Base-by-base conservation (phyloP, 2,888 invertebrate species). In the Hydraecia micacea region DNA sequence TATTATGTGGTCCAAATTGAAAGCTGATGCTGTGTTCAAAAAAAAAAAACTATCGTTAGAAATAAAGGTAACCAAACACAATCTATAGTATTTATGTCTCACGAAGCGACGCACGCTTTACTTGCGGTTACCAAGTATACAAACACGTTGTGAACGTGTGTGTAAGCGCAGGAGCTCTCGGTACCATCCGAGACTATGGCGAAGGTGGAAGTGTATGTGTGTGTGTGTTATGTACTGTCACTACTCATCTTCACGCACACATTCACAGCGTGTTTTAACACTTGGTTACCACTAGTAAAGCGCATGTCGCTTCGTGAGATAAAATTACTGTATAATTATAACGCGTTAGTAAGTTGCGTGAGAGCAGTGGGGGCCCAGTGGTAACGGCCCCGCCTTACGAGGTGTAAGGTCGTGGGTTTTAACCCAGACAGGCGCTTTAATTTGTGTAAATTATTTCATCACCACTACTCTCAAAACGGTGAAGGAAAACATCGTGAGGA, bases 1-100 rank as follows among this genome's bases (percentile, higher is more conserved):
- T 86, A 66, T 52, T 58, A 28, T 67, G 71, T 65, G 83, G 86
- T 68, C 52, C 83, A 83, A 83, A 63, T 28, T 65, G 66, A 9
- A 52, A n/a, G 67, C 52, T 72, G 42, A 55, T 39, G 71, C 21
- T 36, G 15, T 1, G 3, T 36, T 8, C 2, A 42, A 25, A 2
- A 36, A 36, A n/a, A 28, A n/a, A 36, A n/a, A 25, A n/a, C 32
- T 13, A 36, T 36, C 0, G 11, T 36, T 63, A 36, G 11, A 25
- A 63, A 36, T 36, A 18, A 32, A 62, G 8, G 3, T 32, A 32
- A 62, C 3, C 18, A 18, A 32, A 62, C 28, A 60, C 15, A 28
- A 28, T 2, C 60, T 28, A 28, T 7, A 28, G 28, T 60, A 60
- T 15, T 15, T 28, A 15, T 28, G 28, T 15, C 13, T 15, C 13